phyloP scores from a whole-genome alignment of 2,113 vertebrate species.

The Neopipo cinnamomea region DNA sequence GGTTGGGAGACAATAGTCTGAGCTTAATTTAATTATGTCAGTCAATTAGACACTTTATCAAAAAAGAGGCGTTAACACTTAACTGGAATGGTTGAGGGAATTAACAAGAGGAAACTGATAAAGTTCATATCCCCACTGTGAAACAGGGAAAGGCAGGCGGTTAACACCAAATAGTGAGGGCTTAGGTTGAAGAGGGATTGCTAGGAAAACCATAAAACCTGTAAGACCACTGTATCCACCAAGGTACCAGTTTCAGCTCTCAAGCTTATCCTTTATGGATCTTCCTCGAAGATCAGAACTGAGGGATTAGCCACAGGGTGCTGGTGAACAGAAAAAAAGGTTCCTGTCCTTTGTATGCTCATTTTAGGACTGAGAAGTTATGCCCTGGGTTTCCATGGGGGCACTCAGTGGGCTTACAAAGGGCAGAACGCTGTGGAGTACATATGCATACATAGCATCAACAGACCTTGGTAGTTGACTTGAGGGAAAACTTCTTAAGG shows the following conservation, averaged over 20 bases:
- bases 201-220: background rate
- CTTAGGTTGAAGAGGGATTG: background rate
- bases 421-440: background rate
- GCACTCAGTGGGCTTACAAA: background rate
- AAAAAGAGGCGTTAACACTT: background rate
- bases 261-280: background rate
- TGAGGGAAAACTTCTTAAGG: background rate
- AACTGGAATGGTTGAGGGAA: background rate
- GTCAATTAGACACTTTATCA: background rate
- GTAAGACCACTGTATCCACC: background rate
- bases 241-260: background rate
- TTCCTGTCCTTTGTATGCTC: background rate
- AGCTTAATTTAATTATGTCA: background rate
- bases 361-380: background rate
- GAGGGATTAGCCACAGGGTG: background rate
- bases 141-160: background rate
- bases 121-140: background rate
- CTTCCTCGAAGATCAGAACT: background rate
- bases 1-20: background rate
- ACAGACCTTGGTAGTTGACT: background rate
- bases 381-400: fast-evolving
- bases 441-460: background rate
- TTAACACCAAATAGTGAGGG: background rate
- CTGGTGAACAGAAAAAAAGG: background rate
- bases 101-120: background rate